Percentiles rank a stretch among this genome's conserved stretches.
These are phyloP conservation scores for Condylura cristata DNA, from an alignment of 2,113 vertebrate genomes.

Conservation along the genomic window DNA sequence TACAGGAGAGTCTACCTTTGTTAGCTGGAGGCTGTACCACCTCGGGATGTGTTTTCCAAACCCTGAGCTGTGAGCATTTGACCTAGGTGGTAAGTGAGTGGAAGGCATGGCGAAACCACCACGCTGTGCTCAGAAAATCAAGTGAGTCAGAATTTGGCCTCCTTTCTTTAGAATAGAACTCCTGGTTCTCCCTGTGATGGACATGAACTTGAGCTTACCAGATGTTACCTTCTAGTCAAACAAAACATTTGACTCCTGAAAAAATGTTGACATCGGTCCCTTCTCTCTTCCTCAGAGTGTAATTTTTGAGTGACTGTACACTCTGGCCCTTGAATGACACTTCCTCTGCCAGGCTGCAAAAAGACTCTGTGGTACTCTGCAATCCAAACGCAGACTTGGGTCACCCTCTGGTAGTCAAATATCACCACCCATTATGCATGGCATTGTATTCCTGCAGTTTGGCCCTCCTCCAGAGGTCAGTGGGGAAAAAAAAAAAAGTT, in stretches of 20 bases:
- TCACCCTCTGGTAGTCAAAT: background rate
- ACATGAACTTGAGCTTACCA: background rate
- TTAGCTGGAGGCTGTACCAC: background rate
- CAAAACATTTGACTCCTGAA: background rate
- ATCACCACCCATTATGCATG: background rate
- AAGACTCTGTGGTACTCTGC: background rate
- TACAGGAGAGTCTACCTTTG: background rate
- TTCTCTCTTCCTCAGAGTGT: background rate
- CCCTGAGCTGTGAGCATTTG: constrained; percentile 24
- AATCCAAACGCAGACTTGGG: background rate
- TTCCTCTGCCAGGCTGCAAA: background rate
- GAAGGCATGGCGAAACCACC: background rate
- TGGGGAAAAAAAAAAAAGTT: background rate
- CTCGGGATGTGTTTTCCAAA: constrained; percentile 4
- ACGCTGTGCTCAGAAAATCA: background rate
- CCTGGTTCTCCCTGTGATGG: background rate
- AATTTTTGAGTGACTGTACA: background rate
- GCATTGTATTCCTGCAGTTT: background rate
- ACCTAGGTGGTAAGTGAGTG: constrained; percentile 7
- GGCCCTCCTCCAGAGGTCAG: background rate
- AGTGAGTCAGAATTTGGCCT: constrained; percentile 1
- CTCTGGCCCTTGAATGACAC: background rate
- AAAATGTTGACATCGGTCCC: background rate
- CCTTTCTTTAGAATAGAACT: background rate
- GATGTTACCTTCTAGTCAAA: constrained; percentile 19